phyloP scores from a whole-genome alignment of 2,888 invertebrate genomes.

The Phyto melanocephala region DNA sequence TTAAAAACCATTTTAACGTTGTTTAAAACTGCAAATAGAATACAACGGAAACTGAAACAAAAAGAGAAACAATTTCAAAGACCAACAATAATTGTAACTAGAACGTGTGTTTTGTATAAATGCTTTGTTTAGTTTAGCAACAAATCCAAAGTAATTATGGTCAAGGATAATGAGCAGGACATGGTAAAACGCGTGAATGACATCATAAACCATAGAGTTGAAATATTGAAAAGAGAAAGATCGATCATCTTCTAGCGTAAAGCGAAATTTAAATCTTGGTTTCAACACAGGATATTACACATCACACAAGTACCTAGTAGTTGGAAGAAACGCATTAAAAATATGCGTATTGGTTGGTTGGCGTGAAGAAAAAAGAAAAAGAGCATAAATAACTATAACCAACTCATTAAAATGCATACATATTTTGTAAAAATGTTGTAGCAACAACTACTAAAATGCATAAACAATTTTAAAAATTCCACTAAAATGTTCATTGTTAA shows the following conservation, averaged over 20 bases:
- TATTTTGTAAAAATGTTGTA: conserved; percentile 24
- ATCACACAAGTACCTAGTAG: background rate
- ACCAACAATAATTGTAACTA: conserved; percentile 1
- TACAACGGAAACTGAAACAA: background rate
- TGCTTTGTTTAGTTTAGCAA: background rate
- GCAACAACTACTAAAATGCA: background rate
- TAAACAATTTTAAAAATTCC: conserved; percentile 24
- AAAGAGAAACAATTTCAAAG: background rate
- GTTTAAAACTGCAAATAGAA: background rate
- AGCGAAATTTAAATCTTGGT: background rate
- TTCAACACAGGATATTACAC: background rate
- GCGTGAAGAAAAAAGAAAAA: background rate
- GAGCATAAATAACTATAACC: conserved; percentile 8
- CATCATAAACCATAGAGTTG: conserved; percentile 41
- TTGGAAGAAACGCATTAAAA: background rate
- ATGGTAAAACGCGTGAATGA: conserved; percentile 41
- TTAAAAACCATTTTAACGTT: background rate
- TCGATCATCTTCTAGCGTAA: background rate
- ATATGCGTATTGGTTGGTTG: too few relatives aligned
- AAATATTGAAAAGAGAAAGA: conserved; percentile 22
- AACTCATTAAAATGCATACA: conserved; percentile 26
- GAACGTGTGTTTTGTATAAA: background rate
- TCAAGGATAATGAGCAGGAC: conserved; percentile 53
- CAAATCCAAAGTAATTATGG: conserved; percentile 36
- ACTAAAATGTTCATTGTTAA: conserved; percentile 40